Percentiles rank a stretch among this genome's conserved stretches.
Evolutionary conservation across 2,888 invertebrate species (phyloP).

Genomic region (Aquatica leii): DNA sequence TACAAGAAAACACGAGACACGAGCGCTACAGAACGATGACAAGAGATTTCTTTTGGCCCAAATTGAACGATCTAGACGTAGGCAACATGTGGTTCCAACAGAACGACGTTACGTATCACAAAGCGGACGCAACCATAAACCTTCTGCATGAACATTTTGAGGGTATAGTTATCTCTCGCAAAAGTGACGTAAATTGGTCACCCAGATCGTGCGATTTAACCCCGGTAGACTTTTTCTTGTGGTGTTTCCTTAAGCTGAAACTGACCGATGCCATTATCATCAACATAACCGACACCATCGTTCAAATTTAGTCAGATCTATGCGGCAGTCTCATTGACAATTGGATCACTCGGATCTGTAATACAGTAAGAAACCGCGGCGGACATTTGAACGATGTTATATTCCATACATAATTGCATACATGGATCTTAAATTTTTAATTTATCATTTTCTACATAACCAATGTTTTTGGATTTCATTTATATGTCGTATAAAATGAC

Average conservation of each 20-base stretch:
- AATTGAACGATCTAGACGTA: constrained; percentile 21
- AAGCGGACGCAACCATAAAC: constrained; percentile 43
- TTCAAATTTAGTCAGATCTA: constrained; percentile 52
- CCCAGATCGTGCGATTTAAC: constrained; percentile 46
- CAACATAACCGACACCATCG: constrained; percentile 48
- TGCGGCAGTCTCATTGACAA: constrained; percentile 50
- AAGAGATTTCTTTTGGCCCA: constrained; percentile 29
- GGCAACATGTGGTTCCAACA: constrained; percentile 30
- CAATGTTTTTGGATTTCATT: too few species aligned
- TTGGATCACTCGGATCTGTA: constrained; percentile 39
- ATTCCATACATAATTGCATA: constrained; percentile 5
- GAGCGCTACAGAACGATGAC: constrained; percentile 21
- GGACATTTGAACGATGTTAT: constrained; percentile 24
- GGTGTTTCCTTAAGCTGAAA: constrained; percentile 45
- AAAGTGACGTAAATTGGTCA: constrained; percentile 41
- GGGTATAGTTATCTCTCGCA: constrained; percentile 40
- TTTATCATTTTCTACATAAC: too few species aligned
- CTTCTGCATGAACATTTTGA: constrained; percentile 43
- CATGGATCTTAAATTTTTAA: too few species aligned
- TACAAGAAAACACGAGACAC: constrained; percentile 45
- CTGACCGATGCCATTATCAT: constrained; percentile 45
- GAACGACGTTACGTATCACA: constrained; percentile 44
- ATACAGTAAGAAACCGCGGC: constrained; percentile 36
- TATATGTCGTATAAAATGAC: too few species aligned
- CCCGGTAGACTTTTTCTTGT: constrained; percentile 45